Evolutionary conservation across 2,113 vertebrate species (phyloP), one percentile per base, ranked within the genome.

Genomic region (Xenopus laevis): DNA sequence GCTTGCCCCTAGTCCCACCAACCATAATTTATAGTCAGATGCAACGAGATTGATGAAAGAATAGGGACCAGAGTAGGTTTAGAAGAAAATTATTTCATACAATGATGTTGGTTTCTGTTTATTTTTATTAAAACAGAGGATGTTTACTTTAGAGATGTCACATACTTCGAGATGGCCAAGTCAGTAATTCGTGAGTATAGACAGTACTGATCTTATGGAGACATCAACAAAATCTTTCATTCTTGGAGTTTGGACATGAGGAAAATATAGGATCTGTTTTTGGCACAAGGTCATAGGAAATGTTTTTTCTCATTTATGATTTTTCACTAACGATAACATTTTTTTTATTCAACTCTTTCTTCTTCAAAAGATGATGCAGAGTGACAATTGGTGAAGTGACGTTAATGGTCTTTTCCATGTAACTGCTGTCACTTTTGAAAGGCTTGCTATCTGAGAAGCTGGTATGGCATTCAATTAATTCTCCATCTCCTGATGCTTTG

Each of bases 351-450:
- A n/a, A 45, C 9, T 10, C 17, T 40, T 65, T n/a, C 46, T 65
- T n/a, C 20, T 20, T 65, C 63, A 4, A 40, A 65, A 55, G 53
- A 55, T n/a, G 17, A 65, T 40, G 13, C 30, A 27, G 1, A 46
- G 63, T 65, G 40, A 65, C 63, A 20, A 45, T 65, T 65, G 45
- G n/a, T 46, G 63, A 65, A 65, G 63, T n/a, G 44, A 44, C 23
- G 20, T 63, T 45, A 65, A 65, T 45, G 63, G 16, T 45, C 33
- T 65, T 65, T 65, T 65, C 23, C 9, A 10, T 46, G 63, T 46
- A 45, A 44, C 61, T 46, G 33, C 63, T 65, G 33, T 46, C 40
- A 45, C 44, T 65, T 18, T n/a, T 40, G n/a, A 40, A 65, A 65
- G 45, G 33, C 63, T 40, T 18, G 15, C 40, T 18, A 46, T 16